Conservation (phyloP, 1,140 invertebrate genomes). For the Drosophila lowei region DNA sequence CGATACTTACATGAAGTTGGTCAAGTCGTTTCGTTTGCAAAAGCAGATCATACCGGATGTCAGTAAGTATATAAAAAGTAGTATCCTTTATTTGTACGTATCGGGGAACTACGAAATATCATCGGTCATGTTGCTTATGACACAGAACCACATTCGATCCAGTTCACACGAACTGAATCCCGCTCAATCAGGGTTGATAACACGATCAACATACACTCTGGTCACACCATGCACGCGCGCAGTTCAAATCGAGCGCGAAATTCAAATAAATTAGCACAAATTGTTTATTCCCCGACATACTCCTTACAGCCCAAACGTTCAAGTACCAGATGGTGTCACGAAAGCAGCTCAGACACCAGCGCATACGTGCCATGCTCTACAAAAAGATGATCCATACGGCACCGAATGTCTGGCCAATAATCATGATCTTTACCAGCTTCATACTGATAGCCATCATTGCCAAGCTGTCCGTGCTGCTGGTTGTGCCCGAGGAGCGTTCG, state of each 20-base stretch:
- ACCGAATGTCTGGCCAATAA: conserved; percentile 65
- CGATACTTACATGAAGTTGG: conserved; percentile 70
- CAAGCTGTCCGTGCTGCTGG: conserved; percentile 36
- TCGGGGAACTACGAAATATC: too few species aligned
- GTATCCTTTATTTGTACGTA: neutral
- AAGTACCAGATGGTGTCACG: conserved; percentile 61
- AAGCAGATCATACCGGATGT: conserved; percentile 67
- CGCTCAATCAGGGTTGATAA: too few species aligned
- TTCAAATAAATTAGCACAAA: neutral
- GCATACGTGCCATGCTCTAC: conserved; percentile 65
- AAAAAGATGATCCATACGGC: conserved; percentile 74
- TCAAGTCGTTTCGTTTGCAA: conserved; percentile 56
- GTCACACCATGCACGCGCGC: too few species aligned
- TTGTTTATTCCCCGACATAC: neutral
- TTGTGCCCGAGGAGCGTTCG: conserved; percentile 13
- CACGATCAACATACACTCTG: too few species aligned
- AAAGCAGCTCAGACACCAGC: conserved; percentile 45
- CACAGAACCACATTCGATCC: too few species aligned
- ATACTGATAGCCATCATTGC: conserved; percentile 60
- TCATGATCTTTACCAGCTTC: conserved; percentile 60
- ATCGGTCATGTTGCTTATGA: too few species aligned
- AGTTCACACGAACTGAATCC: too few species aligned
- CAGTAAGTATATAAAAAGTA: conserved; percentile 50
- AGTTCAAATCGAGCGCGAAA: too few species aligned
- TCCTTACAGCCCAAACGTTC: conserved; percentile 56